Conservation (phyloP, 2,888 invertebrate genomes). For the Pollenia griseotomentosa region DNA sequence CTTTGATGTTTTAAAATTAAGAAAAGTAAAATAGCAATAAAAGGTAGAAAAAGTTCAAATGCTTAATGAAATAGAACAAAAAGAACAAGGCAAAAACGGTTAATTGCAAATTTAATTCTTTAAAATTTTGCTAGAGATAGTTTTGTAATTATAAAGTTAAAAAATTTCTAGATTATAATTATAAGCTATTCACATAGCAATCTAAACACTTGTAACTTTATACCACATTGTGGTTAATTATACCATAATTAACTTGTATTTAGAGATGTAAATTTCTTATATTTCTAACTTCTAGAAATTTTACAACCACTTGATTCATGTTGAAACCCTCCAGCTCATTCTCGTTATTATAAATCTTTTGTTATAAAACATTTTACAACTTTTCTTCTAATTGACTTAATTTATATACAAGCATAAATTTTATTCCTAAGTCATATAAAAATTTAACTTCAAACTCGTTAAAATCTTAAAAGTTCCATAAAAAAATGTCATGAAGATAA, state of each 20-base stretch:
- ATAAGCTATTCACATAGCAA: no score
- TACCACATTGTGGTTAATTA: no score
- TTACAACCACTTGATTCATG: background rate
- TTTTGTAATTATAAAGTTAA: no score
- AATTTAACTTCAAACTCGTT: constrained; percentile 49
- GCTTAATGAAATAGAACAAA: no score
- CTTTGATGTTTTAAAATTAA: background rate
- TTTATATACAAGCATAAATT: constrained; percentile 42
- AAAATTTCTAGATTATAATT: no score
- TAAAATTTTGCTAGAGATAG: no score
- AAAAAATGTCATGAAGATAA: constrained; percentile 8
- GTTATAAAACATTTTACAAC: constrained; percentile 49
- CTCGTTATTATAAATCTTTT: constrained; percentile 37
- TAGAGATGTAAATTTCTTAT: constrained; percentile 1
- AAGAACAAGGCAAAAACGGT: no score
- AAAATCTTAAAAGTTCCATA: constrained; percentile 46
- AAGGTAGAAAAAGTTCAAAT: background rate
- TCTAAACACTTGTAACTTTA: no score
- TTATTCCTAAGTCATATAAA: constrained; percentile 11
- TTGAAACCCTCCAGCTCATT: background rate
- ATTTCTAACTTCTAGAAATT: background rate
- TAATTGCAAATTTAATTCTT: no score
- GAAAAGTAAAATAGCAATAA: background rate
- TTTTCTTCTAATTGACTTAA: constrained; percentile 60
- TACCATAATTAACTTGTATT: constrained; percentile 6